Conservation (phyloP, 2,113 vertebrate genomes). For the Stigmatopora argus region DNA sequence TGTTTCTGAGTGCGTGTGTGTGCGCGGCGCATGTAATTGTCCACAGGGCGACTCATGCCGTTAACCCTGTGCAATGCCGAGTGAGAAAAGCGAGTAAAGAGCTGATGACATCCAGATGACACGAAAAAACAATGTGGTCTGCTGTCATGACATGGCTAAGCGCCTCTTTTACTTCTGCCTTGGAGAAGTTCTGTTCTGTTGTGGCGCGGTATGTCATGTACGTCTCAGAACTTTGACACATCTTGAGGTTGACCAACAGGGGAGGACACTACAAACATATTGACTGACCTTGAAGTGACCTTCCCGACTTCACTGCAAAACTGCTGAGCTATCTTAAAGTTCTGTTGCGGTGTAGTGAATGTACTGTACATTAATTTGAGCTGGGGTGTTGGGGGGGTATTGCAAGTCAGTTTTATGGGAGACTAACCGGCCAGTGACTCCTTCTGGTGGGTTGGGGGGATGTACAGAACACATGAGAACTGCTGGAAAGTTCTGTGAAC, state of each 20-base stretch:
- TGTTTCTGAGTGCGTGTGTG: slow-evolving; percentile 27
- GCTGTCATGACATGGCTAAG: slow-evolving; percentile 32
- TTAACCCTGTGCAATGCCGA: slow-evolving; percentile 21
- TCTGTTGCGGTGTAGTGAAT: not conserved
- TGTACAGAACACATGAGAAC: not conserved
- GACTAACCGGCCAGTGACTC: slow-evolving; percentile 7
- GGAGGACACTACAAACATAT: slow-evolving; percentile 7
- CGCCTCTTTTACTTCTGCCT: not conserved
- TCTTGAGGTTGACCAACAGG: slow-evolving; percentile 22
- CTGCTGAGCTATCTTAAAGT: slow-evolving; percentile 26
- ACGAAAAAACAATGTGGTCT: slow-evolving; percentile 26
- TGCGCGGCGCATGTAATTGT: slow-evolving; percentile 31
- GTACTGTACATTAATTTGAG: slow-evolving; percentile 8
- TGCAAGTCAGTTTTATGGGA: slow-evolving; percentile 7
- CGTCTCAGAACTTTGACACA: slow-evolving; percentile 16
- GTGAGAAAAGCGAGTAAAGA: slow-evolving; percentile 30
- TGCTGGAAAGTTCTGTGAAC: slow-evolving; percentile 1
- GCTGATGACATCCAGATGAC: slow-evolving; percentile 57
- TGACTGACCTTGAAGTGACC: slow-evolving; percentile 21
- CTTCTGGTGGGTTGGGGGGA: slow-evolving; percentile 8
- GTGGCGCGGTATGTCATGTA: slow-evolving; percentile 17
- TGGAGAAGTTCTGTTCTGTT: slow-evolving; percentile 12
- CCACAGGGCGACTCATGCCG: slow-evolving; percentile 17
- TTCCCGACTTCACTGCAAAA: slow-evolving; percentile 39
- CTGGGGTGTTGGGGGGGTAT: not conserved